Evolutionary conservation across 2,113 vertebrate genomes (phyloP).

Genomic region (Cyanistes caeruleus): DNA sequence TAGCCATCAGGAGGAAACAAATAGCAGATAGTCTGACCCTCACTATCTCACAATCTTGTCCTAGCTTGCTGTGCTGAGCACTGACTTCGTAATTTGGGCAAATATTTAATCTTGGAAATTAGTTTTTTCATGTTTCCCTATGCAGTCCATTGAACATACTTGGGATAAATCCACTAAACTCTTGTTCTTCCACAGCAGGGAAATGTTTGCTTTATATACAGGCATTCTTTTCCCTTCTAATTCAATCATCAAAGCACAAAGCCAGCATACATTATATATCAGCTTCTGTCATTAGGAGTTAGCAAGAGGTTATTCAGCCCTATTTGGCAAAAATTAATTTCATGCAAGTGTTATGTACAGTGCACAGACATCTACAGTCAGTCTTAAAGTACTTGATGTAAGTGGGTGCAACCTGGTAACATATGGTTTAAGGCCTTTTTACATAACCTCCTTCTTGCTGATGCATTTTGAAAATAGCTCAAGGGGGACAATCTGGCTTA

Average conservation of each 20-base stretch:
- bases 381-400: conserved; percentile 16
- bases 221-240: neutral
- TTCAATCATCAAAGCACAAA: conserved; percentile 35
- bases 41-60: neutral
- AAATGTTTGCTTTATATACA: neutral
- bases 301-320: neutral
- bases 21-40: neutral
- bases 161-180: conserved; percentile 6
- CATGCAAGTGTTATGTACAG: neutral
- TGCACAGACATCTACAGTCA: neutral
- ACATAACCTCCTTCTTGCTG: conserved; percentile 53
- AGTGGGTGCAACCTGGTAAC: conserved; percentile 46
- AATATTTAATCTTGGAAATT: conserved; percentile 37
- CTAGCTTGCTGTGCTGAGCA: neutral
- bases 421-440: conserved; percentile 60
- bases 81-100: neutral
- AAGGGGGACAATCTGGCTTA: conserved; percentile 60
- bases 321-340: conserved; percentile 15
- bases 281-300: neutral
- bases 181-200: neutral
- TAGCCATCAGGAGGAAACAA: neutral
- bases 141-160: neutral
- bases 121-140: neutral
- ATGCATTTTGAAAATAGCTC: conserved; percentile 68
- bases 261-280: neutral